Percentiles rank a stretch among this genome's conserved stretches.
These are phyloP conservation scores for Caretta caretta DNA, from an alignment of 2,113 vertebrate species.

Conservation along the genomic window DNA sequence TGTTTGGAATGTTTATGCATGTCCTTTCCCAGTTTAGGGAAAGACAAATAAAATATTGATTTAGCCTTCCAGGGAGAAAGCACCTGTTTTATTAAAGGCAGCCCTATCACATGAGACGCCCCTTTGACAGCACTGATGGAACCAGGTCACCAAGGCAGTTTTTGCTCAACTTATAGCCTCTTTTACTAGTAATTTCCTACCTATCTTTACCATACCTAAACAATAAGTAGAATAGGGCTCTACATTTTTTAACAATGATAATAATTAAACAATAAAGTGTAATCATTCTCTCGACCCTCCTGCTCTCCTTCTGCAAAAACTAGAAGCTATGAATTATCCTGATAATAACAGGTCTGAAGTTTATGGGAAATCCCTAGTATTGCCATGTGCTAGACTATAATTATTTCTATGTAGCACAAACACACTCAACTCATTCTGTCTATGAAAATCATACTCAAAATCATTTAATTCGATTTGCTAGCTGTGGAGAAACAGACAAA, in stretches of 20 bases:
- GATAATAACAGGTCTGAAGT: neutral
- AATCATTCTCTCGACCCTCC: neutral
- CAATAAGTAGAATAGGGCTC: neutral
- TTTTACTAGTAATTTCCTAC: neutral
- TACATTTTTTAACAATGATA: neutral
- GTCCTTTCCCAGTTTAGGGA: neutral
- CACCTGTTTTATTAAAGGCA: neutral
- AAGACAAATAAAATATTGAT: neutral
- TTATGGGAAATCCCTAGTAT: neutral
- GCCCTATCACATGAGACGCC: neutral
- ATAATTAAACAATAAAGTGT: neutral
- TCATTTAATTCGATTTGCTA: constrained; percentile 8
- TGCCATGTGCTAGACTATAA: neutral
- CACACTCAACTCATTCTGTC: neutral
- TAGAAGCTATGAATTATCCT: neutral
- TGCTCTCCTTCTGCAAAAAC: neutral
- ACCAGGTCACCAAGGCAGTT: neutral
- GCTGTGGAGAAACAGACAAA: neutral
- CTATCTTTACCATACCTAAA: neutral
- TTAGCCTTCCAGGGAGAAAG: neutral
- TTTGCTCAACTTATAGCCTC: neutral
- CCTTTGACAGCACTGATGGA: neutral
- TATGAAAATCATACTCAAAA: neutral
- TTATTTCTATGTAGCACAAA: neutral
- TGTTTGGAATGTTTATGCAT: neutral